Base-by-base conservation (phyloP, 2,888 invertebrate species). In the Euplexia lucipara region DNA sequence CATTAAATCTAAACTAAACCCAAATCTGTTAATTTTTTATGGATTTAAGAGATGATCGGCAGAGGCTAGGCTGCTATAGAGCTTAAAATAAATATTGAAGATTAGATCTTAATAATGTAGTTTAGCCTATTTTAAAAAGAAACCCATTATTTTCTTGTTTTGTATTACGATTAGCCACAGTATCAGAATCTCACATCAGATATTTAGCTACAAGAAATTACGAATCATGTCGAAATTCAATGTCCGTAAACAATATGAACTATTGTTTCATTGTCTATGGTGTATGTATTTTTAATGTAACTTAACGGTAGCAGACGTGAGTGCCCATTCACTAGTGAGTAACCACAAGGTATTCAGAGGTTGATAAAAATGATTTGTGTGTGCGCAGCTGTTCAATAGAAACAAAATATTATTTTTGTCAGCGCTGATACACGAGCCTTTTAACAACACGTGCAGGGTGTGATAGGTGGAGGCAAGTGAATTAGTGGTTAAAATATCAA, bases 181-280 rank as follows among this genome's bases (percentile, higher is more conserved):
- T 20, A 70, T 30, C 35, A 35, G 9, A 49, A 42, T n/a, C 41
- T 47, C 22, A 41, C 18, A 74, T 51, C 45, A 57, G 22, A 10
- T 12, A 39, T n/a, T 16, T 34, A 56, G n/a, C 52, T 44, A 57
- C 47, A 66, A 70, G 30, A 73, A 53, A 53, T 26, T 48, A 61
- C 6, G 49, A 51, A 37, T 51, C 22, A 60, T 70, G 52, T 65
- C 48, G 62, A 70, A 78, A 78, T 70, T 22, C 61, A 59, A 37
- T 42, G 61, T 41, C 56, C 44, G 78, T 58, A 66, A 70, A 81
- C 76, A 79, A 81, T 79, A 79, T 69, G 49, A 81, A 59, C 76
- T 47, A 81, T 79, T 81, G 82, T 79, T 69, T 66, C 68, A 79
- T 79, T 79, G 79, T 79, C 64, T 58, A 44, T 59, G 41, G 32